Base-by-base conservation (phyloP, 2,797 vertebrate genomes). In the Diplodus sargus region DNA sequence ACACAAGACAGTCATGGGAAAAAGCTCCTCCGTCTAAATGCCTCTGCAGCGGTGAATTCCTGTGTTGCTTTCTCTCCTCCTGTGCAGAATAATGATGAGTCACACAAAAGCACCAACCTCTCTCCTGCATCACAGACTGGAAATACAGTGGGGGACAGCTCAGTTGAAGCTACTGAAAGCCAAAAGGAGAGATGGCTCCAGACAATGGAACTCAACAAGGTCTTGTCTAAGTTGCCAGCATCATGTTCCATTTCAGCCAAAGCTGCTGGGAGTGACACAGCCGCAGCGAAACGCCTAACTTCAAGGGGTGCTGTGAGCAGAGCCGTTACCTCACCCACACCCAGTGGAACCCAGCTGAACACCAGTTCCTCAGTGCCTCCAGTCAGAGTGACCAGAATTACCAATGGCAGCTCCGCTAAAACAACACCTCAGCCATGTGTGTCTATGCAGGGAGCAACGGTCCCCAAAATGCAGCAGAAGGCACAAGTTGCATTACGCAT, bases 361-460 rank as follows among this genome's bases (percentile, higher is more conserved):
- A 80, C 48, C 77, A 74, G 64, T 57, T 88, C 88, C 83, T 89
- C 87, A 84, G 86, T 93, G 91, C 89, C 94, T 94, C 83, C 81
- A 49, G 58, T 85, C 79, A 90, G 80, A 73, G 67, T 84, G 64
- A 85, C 78, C 30, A 82, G 58, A 79, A 48, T 87, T 17, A 77
- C 87, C 79, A 94, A 92, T 39, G 86, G 87, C 70, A 90, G 83
- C 81, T 81, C 85, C 7, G 49, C 85, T 25, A 74, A 74, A 79
- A 73, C 70, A 68, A 59, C 82, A 63, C 72, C 89, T 78, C 91
- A 86, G 70, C 85, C 85, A 72, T 68, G 74, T 71, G 84, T 81
- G 79, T 87, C 84, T 77, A 74, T 91, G 85, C 92, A 91, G 83
- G 68, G 70, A 49, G 63, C 78, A 16, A 63, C 89, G 15, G 72